phyloP scores from a whole-genome alignment of 2,888 invertebrate species.

The Eupithecia inturbata region DNA sequence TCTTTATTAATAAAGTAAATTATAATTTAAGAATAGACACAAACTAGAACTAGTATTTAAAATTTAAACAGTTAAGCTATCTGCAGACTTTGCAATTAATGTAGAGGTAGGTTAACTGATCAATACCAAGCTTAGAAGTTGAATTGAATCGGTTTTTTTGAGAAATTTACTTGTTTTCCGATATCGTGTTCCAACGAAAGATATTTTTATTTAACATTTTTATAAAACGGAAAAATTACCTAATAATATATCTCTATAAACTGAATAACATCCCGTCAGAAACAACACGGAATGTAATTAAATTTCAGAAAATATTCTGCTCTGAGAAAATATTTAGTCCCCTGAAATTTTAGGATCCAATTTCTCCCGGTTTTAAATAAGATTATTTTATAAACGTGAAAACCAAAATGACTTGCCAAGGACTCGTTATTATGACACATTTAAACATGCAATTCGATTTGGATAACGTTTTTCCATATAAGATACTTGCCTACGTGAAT shows the following conservation, averaged over 20 bases:
- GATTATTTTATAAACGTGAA: constrained; percentile 23
- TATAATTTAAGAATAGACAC: not conserved
- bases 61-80: not conserved
- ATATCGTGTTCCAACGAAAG: not conserved
- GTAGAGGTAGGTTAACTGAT: not conserved
- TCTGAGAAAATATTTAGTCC: constrained; percentile 19
- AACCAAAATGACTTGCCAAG: constrained; percentile 18
- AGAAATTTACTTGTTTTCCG: not conserved
- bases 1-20: not conserved
- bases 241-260: constrained; percentile 4
- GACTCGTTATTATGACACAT: constrained; percentile 1
- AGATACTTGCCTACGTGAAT: not conserved
- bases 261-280: constrained; percentile 8
- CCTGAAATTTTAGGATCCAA: constrained; percentile 23
- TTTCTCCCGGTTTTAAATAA: constrained; percentile 27
- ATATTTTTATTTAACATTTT: not conserved
- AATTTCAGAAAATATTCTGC: constrained; percentile 13
- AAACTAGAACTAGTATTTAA: not conserved
- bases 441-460: constrained; percentile 5
- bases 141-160: not conserved
- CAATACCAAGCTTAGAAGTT: not conserved
- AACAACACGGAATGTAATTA: constrained; percentile 14
- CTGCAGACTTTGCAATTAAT: not conserved
- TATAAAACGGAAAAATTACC: not conserved
- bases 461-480: not conserved